A percentile compares a stretch with the other conserved stretches of the same genome.
Evolutionary conservation across 2,113 vertebrate genomes (phyloP).

Genomic region (Engraulis encrasicolus): DNA sequence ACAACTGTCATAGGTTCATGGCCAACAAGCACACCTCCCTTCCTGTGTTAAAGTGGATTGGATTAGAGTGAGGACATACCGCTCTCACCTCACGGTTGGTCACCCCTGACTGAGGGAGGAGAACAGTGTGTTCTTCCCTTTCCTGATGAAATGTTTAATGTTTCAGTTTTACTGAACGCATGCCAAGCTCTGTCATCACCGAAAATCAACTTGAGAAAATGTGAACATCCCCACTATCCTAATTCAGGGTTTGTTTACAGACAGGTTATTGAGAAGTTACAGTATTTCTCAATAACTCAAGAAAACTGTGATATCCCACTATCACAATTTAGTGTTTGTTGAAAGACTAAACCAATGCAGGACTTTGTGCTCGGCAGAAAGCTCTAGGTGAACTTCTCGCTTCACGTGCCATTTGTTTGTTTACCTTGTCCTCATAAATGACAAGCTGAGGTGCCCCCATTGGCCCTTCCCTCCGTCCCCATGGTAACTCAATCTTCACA

Average conservation of each 20-base stretch:
- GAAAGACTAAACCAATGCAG: neutral
- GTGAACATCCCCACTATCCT: no score
- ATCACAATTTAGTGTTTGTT: no score
- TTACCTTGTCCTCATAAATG: no score
- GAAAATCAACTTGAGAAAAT: no score
- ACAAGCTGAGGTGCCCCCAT: neutral
- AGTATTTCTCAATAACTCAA: no score
- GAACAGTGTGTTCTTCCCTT: neutral
- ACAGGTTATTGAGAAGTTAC: no score
- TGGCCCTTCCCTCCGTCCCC: neutral
- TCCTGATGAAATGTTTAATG: neutral
- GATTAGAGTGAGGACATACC: neutral
- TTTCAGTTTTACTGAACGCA: neutral
- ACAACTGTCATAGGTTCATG: no score
- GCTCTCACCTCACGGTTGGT: neutral
- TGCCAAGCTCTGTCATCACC: no score
- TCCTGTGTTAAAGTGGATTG: neutral
- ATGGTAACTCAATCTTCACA: neutral
- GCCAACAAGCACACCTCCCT: slow-evolving; percentile 2
- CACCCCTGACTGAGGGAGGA: neutral
- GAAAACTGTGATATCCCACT: no score
- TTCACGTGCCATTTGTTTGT: neutral
- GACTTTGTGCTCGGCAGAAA: neutral
- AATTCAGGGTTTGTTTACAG: no score
- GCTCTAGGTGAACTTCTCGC: neutral